A percentile compares a stretch with the other conserved stretches of the same genome.
Evolutionary conservation across 1,140 invertebrate species (phyloP).

Genomic region (Semibalanus balanoides): DNA sequence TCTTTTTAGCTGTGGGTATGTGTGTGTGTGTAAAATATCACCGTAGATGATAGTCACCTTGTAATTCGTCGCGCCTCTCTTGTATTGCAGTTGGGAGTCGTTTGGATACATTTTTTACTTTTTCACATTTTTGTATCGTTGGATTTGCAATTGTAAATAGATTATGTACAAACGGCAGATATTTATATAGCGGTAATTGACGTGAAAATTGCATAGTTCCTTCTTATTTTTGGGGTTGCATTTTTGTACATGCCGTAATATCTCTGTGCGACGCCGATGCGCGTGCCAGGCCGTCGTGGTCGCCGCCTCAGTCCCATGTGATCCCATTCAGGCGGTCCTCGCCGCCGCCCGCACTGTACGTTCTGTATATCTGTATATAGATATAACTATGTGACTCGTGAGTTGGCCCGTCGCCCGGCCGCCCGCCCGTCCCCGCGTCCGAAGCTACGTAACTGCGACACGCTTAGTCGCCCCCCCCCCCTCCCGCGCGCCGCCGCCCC

Average conservation of each 20-base stretch:
- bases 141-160: not conserved
- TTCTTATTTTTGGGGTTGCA: not conserved
- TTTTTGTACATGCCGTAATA: not conserved
- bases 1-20: not conserved
- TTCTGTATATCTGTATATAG: not conserved
- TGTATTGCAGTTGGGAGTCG: constrained; percentile 9
- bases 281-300: too few species aligned
- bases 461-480: too few species aligned
- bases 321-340: too few species aligned
- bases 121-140: constrained; percentile 12
- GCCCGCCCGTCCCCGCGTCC: too few species aligned
- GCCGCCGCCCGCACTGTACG: too few species aligned
- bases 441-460: not conserved
- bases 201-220: not conserved
- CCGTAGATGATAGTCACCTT: constrained; percentile 9
- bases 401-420: too few species aligned
- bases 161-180: constrained; percentile 3
- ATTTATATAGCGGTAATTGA: constrained; percentile 1
- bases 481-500: too few species aligned
- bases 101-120: constrained; percentile 11
- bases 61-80: constrained; percentile 4
- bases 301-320: too few species aligned
- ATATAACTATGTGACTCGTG: not conserved
- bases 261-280: not conserved
- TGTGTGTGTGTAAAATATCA: constrained; percentile 4